These are phyloP conservation scores for Corbicula japonica DNA, from an alignment of 2,888 invertebrate genomes.

Conservation along the genomic window DNA sequence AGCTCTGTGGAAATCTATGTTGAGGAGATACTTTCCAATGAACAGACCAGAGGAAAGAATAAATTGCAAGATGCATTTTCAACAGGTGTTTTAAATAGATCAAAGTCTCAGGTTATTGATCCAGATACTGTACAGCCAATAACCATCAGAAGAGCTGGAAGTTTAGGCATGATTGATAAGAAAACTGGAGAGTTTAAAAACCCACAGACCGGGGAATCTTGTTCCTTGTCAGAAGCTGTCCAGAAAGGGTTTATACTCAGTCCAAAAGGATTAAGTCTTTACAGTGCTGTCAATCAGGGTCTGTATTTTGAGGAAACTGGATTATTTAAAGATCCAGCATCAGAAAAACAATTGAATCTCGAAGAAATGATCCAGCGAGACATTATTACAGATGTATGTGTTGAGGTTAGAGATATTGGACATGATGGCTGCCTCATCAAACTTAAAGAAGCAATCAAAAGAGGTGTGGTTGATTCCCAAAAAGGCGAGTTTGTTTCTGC, in stretches of 20 bases:
- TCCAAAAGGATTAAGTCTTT: constrained; percentile 81
- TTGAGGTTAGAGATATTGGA: constrained; percentile 77
- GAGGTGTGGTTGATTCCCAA: constrained; percentile 84
- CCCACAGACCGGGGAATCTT: constrained; percentile 81
- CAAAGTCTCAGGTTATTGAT: constrained; percentile 82
- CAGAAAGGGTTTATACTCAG: constrained; percentile 80
- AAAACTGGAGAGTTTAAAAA: constrained; percentile 82
- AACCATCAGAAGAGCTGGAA: constrained; percentile 82
- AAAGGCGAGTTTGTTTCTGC: constrained; percentile 75
- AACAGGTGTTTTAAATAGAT: constrained; percentile 78
- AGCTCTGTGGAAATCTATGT: constrained; percentile 79
- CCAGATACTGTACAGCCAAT: constrained; percentile 82
- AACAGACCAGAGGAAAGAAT: constrained; percentile 70
- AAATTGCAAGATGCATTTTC: constrained; percentile 80
- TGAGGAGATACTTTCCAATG: constrained; percentile 78
- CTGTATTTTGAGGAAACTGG: constrained; percentile 86
- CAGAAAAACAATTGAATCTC: constrained; percentile 82
- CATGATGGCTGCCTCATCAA: constrained; percentile 88
- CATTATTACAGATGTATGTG: constrained; percentile 78
- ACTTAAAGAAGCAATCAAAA: constrained; percentile 89
- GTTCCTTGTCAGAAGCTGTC: constrained; percentile 78
- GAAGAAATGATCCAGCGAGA: constrained; percentile 84
- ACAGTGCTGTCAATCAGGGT: constrained; percentile 84
- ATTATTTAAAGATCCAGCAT: constrained; percentile 81
- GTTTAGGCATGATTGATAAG: constrained; percentile 87